A percentile compares a stretch with the other conserved stretches of the same genome.
These are phyloP conservation scores for Malurus splendens DNA, from an alignment of 2,797 vertebrate genomes.

Conservation along the genomic window DNA sequence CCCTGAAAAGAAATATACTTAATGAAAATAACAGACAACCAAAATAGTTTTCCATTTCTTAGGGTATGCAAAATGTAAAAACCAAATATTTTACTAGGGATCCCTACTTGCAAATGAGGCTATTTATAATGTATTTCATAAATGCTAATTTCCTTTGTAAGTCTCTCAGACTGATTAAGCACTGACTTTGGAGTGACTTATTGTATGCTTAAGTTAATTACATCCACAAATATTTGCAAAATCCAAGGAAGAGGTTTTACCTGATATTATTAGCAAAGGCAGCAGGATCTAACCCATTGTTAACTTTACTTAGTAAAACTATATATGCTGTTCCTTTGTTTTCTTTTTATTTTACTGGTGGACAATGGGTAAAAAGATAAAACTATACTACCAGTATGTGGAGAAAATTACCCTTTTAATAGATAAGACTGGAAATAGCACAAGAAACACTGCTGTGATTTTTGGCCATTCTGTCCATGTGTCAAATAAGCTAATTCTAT, in stretches of 20 bases:
- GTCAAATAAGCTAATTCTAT: not conserved
- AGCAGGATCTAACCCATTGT: not conserved
- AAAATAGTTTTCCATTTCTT: not conserved
- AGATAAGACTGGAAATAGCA: not conserved
- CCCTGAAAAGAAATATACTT: not conserved
- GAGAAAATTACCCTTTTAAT: not conserved
- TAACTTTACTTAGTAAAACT: not conserved
- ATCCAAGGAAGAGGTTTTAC: not conserved
- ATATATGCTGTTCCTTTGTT: not conserved
- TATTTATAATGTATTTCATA: conserved; percentile 36
- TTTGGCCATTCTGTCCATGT: not conserved
- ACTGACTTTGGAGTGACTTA: conserved; percentile 47
- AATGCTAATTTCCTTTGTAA: conserved; percentile 33
- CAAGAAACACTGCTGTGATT: not conserved
- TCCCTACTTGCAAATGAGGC: not conserved
- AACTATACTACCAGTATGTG: not conserved
- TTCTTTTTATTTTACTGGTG: not conserved
- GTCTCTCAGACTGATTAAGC: conserved; percentile 31
- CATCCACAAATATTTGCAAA: conserved; percentile 49
- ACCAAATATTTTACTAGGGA: conserved; percentile 18
- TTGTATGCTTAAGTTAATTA: conserved; percentile 51
- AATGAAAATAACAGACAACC: not conserved
- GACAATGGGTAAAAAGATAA: not conserved
- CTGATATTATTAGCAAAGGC: not conserved
- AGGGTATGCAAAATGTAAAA: not conserved